Base-by-base conservation (phyloP, 2,888 invertebrate genomes). In the Tanytarsus gracilentus region DNA sequence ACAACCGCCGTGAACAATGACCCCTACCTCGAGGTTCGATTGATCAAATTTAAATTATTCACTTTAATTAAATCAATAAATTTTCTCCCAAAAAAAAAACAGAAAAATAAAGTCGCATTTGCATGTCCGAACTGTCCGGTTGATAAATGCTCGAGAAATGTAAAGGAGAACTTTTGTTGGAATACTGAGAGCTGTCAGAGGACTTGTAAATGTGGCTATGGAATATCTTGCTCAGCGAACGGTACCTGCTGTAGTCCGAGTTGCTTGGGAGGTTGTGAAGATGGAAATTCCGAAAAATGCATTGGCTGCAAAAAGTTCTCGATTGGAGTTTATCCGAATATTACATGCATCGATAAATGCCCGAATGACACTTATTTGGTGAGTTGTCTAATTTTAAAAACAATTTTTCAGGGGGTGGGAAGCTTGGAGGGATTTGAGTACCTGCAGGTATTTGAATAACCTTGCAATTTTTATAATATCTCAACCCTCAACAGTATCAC, bases 261-360 rank as follows among this genome's bases (percentile, higher is more conserved):
- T 61, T 98, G 98, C 71, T 73, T 94, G 30, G 95, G 94, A 27
- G 91, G 95, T 30, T 99, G 98, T 73, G 75, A 74, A 27, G 82
- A 82, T 0, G 72, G 78, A 5, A 72, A 77, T 5, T 69, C 75
- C 0, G 72, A 77, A 16, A 77, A 84, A 65, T 99, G 98, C 72
- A 78, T 78, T 61, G 87, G 86, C n/a, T 99, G 98, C 73, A 80
- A 80, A 63, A 77, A 88, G 68, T 84, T 88, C 68, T 80, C 81
- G 61, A 75, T 83, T 62, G 77, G 80, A 39, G 72, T 78, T 80
- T 80, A 68, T 26, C 49, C 39, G 6, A 44, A 70, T 75, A 9
- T 76, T 39, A 73, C 76, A 51, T 94, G 94, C 75, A 73, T 84
- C 27, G 76, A 82, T 62, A 79, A 83, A 58, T 95, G 95, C 67